phyloP scores from a whole-genome alignment of 1,140 invertebrate species.

The Diachasma alloeum region DNA sequence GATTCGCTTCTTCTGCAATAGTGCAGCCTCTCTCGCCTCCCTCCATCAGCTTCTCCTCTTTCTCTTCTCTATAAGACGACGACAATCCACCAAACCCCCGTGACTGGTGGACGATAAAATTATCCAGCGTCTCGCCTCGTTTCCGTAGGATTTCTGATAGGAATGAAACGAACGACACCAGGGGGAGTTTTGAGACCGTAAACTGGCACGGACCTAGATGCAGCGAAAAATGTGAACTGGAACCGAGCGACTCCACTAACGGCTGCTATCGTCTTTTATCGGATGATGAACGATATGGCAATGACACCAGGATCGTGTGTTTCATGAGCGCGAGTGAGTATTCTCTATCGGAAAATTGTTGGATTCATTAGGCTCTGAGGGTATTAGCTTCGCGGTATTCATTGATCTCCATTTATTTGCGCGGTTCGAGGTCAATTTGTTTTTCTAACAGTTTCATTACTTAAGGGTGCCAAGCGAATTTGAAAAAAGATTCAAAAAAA shows the following conservation, averaged over 20 bases:
- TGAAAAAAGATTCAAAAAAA: too few relatives aligned
- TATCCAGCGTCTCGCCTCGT: conserved; percentile 5
- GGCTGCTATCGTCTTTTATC: conserved; percentile 12
- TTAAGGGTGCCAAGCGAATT: too few relatives aligned
- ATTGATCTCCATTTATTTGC: too few relatives aligned
- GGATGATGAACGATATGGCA: background rate
- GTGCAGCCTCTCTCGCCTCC: background rate
- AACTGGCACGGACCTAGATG: conserved; percentile 23
- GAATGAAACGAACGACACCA: conserved; percentile 16
- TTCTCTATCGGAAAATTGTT: background rate
- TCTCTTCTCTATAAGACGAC: background rate
- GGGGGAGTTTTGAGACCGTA: conserved; percentile 6
- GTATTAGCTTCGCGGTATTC: too few relatives aligned
- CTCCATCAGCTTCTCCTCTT: background rate
- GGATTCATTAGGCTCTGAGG: too few relatives aligned
- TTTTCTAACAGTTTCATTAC: too few relatives aligned
- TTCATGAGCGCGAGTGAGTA: conserved; percentile 11
- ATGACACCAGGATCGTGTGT: background rate
- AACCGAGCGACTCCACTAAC: background rate
- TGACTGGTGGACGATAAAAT: conserved; percentile 15
- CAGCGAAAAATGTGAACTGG: conserved; percentile 19
- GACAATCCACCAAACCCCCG: background rate
- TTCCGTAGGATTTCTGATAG: conserved; percentile 24
- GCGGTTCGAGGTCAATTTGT: too few relatives aligned
- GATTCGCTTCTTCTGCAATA: background rate